Conservation (phyloP, 2,113 vertebrate genomes). For the Struthio camelus region DNA sequence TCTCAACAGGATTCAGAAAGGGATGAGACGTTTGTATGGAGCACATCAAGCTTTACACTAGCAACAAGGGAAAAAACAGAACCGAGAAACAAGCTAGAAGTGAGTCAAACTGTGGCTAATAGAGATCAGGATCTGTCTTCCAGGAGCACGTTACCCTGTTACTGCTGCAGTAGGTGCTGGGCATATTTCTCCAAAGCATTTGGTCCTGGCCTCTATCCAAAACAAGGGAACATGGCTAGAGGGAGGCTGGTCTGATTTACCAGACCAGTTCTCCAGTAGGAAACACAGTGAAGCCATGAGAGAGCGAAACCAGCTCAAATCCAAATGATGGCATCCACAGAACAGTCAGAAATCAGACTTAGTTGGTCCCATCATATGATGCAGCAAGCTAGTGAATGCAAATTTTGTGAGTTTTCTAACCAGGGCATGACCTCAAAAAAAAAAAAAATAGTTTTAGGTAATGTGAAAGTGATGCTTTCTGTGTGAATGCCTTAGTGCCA, state of each 20-base stretch:
- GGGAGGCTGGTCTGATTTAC: background rate
- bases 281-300: background rate
- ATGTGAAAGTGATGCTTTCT: background rate
- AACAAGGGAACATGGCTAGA: background rate
- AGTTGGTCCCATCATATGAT: background rate
- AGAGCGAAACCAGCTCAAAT: background rate
- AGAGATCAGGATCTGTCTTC: background rate
- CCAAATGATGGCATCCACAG: background rate
- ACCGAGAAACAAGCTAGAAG: background rate
- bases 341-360: background rate
- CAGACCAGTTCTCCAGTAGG: background rate
- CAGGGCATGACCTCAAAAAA: rapidly evolving
- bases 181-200: background rate
- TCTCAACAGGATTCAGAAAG: background rate
- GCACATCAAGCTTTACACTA: background rate
- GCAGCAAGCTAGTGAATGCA: background rate
- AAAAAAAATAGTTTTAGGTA: rapidly evolving
- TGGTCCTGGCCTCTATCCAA: background rate
- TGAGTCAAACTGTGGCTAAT: background rate
- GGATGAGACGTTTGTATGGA: background rate
- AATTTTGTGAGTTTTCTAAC: background rate
- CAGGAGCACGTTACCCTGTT: rapidly evolving
- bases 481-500: conserved; percentile 17
- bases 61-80: background rate
- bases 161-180: background rate